Evolutionary conservation across 1,140 invertebrate genomes (phyloP), one percentile per base, ranked within the genome.

Genomic region (Drosophila mauritiana): DNA sequence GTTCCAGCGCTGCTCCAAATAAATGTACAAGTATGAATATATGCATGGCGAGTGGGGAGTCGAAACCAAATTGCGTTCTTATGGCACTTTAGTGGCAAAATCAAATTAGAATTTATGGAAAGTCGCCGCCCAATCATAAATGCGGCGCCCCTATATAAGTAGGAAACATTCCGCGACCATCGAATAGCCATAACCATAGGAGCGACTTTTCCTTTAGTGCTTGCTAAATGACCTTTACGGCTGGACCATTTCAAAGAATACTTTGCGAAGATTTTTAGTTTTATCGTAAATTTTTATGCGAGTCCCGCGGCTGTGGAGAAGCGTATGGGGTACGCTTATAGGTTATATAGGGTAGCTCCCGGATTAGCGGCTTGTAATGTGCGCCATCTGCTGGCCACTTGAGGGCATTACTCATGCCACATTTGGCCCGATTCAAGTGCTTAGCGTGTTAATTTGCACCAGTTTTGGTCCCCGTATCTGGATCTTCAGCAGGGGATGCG

Each of bases 101-200:
- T 91, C 80, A 88, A 91, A 91, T 91, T 90, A 91, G 82, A 91
- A 91, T 91, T 91, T 91, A 91, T 91, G 84, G 81, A 83, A 88
- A 88, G 84, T 80, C 82, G 63, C 73, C 43, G 43, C 36, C 68
- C 79, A 88, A 88, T 88, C 83, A 88, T 86, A 86, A 86, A 88
- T 88, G 73, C 36, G 83, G 67, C 57, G 74, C 43, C 73, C 78
- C 64, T 31, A 31, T 31, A 13, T 13, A 11, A 31, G 17, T 13
- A 6, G 8, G 43, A 6, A 45, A 22, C 22, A 25, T 39, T 10
- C 36, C 53, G 51, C 37, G 36, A 1, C 40, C 68, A 85, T 85
- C 72, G 65, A 86, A 82, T 69, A 64, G 62, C 55, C 77, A 85
- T 85, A 85, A 85, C 27, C 77, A 64, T 58, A 43, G 56, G 27